phyloP scores from a whole-genome alignment of 1,140 invertebrate species.

The Bombus picipes region DNA sequence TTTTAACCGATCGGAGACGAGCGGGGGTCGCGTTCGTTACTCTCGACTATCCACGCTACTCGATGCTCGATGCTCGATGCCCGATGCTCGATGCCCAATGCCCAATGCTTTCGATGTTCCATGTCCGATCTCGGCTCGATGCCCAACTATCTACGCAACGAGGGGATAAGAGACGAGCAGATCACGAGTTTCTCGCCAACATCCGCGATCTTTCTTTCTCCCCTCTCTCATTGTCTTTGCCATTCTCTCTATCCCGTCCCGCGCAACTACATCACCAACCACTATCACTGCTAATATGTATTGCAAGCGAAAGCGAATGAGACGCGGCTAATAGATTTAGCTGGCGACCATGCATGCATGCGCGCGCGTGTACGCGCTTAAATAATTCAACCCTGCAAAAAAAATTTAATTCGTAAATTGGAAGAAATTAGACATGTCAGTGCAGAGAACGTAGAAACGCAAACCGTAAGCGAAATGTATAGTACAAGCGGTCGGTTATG shows the following conservation, averaged over 20 bases:
- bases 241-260: neutral
- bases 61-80: neutral
- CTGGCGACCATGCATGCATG: neutral
- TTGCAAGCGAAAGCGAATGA: conserved; percentile 39
- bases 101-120: neutral
- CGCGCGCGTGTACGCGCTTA: neutral
- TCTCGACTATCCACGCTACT: conserved; percentile 6
- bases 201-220: conserved; percentile 23
- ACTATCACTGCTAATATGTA: neutral
- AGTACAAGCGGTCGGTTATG: neutral
- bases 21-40: conserved; percentile 3
- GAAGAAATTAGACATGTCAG: neutral
- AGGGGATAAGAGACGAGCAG: neutral
- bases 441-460: neutral
- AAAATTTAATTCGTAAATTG: neutral
- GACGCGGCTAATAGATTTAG: neutral
- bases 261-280: neutral
- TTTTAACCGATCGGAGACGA: neutral
- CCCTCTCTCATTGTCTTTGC: neutral
- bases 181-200: conserved; percentile 29
- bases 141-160: neutral
- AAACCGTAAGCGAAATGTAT: neutral
- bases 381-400: neutral
- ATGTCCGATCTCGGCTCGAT: conserved; percentile 8
- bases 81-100: neutral